These are phyloP conservation scores for Amphiprion percula DNA, from an alignment of 2,113 vertebrate genomes.

Conservation along the genomic window DNA sequence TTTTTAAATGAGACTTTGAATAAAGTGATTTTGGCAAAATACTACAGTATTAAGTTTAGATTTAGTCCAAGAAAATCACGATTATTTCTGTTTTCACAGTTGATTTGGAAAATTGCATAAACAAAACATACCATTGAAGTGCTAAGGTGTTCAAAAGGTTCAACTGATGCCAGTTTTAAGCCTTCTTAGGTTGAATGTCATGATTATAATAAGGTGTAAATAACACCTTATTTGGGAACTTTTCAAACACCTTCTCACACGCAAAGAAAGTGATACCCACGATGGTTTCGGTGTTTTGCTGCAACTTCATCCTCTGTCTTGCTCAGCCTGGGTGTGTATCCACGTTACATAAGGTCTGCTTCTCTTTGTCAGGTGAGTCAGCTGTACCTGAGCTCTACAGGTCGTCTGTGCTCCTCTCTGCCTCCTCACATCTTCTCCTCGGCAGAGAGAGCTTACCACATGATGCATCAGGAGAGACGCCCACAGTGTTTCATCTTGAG, in stretches of 20 bases:
- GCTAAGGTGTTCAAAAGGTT: too few relatives aligned
- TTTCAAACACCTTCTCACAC: neutral
- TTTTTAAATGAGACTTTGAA: too few relatives aligned
- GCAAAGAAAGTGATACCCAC: constrained; percentile 5
- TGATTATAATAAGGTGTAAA: neutral
- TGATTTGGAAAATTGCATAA: too few relatives aligned
- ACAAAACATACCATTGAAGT: too few relatives aligned
- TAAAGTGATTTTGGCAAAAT: too few relatives aligned
- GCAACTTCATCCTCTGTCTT: constrained; percentile 21
- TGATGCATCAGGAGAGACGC: constrained; percentile 91
- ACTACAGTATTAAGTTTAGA: too few relatives aligned
- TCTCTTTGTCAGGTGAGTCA: constrained; percentile 89
- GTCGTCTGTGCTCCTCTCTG: constrained; percentile 89
- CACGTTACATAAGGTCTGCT: constrained; percentile 19
- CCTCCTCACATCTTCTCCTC: constrained; percentile 97
- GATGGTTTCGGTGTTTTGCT: constrained; percentile 4
- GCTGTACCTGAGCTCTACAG: constrained; percentile 91
- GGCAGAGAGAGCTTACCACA: constrained; percentile 93
- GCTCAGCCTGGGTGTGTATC: neutral
- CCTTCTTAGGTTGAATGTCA: neutral
- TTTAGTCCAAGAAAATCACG: too few relatives aligned
- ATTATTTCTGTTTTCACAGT: too few relatives aligned
- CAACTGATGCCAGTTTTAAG: neutral
- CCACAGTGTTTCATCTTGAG: constrained; percentile 95
- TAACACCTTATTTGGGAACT: neutral